A percentile compares a stretch with the other conserved stretches of the same genome.
These are phyloP conservation scores for Cataglyphis livida DNA, from an alignment of 2,888 invertebrate genomes.

Conservation along the genomic window DNA sequence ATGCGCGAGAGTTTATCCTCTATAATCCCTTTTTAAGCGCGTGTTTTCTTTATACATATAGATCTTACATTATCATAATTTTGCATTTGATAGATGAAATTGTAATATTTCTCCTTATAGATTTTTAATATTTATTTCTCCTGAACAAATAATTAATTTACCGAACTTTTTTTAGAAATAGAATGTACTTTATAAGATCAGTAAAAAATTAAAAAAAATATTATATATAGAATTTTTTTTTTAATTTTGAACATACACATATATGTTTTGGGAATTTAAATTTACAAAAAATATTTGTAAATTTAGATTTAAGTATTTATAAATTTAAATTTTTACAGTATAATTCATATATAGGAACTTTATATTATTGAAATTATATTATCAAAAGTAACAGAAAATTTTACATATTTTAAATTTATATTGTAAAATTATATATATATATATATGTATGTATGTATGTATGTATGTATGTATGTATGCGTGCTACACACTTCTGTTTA, in stretches of 20 bases:
- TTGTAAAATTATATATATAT: neutral
- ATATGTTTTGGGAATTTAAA: neutral
- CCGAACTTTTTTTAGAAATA: neutral
- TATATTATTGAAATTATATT: neutral
- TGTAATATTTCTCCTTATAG: neutral
- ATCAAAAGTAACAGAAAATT: neutral
- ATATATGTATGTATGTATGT: too few species aligned
- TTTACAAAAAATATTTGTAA: too few species aligned
- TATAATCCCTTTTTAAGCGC: conserved; percentile 19
- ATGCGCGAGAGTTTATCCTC: conserved; percentile 3
- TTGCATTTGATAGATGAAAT: conserved; percentile 8
- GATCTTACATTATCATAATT: neutral
- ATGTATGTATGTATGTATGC: too few species aligned
- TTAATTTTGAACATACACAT: neutral
- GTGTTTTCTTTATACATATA: neutral
- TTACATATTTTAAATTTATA: neutral
- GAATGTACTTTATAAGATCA: neutral
- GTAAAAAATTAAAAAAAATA: neutral
- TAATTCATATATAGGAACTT: neutral
- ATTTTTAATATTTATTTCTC: neutral
- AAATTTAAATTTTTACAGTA: neutral
- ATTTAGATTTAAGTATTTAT: neutral
- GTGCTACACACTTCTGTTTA: neutral
- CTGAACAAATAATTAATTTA: neutral
- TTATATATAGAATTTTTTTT: neutral